phyloP scores from a whole-genome alignment of 2,888 invertebrate species.

The Fragum whitleyi region DNA sequence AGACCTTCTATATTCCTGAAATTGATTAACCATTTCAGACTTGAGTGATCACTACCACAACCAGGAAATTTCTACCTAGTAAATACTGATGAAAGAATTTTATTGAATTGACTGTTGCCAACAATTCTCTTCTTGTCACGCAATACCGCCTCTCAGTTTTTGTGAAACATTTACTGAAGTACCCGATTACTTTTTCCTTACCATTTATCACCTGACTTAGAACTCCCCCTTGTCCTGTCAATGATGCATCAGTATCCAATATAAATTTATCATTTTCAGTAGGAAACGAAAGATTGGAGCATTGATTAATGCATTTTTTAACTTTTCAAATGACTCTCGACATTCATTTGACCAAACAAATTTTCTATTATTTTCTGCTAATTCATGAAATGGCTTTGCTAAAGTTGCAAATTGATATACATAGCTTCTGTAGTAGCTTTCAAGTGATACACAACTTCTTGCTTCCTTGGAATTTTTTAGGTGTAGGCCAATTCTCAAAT shows the following conservation, averaged over 20 bases:
- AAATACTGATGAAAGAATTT: conserved; percentile 46
- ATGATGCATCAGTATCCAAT: conserved; percentile 35
- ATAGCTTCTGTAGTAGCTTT: conserved; percentile 43
- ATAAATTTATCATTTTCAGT: conserved; percentile 29
- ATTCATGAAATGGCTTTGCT: conserved; percentile 39
- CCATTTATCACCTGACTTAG: conserved; percentile 34
- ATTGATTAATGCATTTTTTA: conserved; percentile 24
- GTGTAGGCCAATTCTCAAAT: conserved; percentile 39
- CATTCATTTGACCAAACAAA: conserved; percentile 46
- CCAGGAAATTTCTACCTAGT: conserved; percentile 29
- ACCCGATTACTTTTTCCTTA: conserved; percentile 41
- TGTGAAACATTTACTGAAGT: conserved; percentile 35
- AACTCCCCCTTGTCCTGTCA: conserved; percentile 25
- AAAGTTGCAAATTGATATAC: conserved; percentile 40
- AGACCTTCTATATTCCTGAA: conserved; percentile 57
- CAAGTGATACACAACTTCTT: conserved; percentile 34
- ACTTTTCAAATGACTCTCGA: conserved; percentile 22
- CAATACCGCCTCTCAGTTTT: conserved; percentile 40
- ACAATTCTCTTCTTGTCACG: conserved; percentile 37
- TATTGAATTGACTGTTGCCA: conserved; percentile 30
- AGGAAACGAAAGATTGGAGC: conserved; percentile 40
- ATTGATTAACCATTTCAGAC: conserved; percentile 42
- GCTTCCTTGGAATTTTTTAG: conserved; percentile 34
- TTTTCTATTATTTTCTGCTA: conserved; percentile 28
- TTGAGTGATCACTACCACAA: conserved; percentile 45